Conservation (phyloP, 2,113 vertebrate genomes). For the Nothoprocta perdicaria region DNA sequence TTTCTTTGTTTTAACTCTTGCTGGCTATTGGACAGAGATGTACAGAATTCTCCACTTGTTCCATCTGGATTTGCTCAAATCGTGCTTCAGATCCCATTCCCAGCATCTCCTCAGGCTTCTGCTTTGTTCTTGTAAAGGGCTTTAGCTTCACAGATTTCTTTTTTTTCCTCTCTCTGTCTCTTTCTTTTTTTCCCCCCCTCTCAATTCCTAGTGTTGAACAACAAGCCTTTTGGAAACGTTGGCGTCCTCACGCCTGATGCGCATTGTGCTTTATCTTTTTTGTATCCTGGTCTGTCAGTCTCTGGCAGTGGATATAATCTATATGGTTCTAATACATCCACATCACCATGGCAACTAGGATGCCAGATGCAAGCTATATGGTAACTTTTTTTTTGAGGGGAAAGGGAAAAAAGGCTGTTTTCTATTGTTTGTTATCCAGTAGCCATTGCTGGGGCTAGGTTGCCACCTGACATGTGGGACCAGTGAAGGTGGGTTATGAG, state of each 20-base stretch:
- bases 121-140: slow-evolving; percentile 42
- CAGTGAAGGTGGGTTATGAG: background rate
- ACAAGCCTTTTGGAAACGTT: slow-evolving; percentile 23
- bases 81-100: slow-evolving; percentile 11
- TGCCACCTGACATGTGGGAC: background rate
- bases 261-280: slow-evolving; percentile 43
- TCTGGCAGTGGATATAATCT: background rate
- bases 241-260: background rate
- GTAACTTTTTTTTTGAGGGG: background rate
- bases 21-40: slow-evolving; percentile 9
- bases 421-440: background rate
- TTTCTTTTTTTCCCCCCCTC: background rate
- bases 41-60: background rate
- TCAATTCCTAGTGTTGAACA: background rate
- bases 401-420: background rate
- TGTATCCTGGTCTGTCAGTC: background rate
- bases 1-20: slow-evolving; percentile 36
- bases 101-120: slow-evolving; percentile 6
- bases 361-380: background rate
- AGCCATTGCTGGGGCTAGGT: background rate
- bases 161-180: background rate
- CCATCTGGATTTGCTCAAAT: slow-evolving; percentile 59
- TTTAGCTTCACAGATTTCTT: background rate
- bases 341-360: slow-evolving; percentile 19
- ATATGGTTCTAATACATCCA: background rate